These are phyloP conservation scores for Ostrea denselamellosa DNA, from an alignment of 1,140 invertebrate genomes.

Conservation along the genomic window DNA sequence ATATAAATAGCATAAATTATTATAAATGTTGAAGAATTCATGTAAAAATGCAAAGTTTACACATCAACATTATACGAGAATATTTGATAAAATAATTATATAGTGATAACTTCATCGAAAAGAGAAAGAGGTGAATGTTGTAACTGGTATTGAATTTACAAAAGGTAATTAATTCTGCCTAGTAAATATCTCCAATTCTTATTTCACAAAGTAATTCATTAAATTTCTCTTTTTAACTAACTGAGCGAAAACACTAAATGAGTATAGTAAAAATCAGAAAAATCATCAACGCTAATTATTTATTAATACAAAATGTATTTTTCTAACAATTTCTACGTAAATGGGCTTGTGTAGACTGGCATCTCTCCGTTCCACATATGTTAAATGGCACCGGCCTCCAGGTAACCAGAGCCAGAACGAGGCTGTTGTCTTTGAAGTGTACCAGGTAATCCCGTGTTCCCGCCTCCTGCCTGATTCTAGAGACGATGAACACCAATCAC, in stretches of 20 bases:
- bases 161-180: too few species aligned
- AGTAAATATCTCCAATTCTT: background rate
- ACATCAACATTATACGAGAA: too few species aligned
- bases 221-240: background rate
- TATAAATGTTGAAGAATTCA: too few species aligned
- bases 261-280: background rate
- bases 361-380: background rate
- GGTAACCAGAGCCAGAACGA: constrained; percentile 32
- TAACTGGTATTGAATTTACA: too few species aligned
- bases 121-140: too few species aligned
- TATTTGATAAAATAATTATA: too few species aligned
- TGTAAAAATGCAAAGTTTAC: too few species aligned
- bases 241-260: constrained; percentile 1
- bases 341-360: background rate
- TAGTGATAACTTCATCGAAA: too few species aligned
- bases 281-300: constrained; percentile 21
- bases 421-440: constrained; percentile 41
- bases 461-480: constrained; percentile 27
- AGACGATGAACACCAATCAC: constrained; percentile 29
- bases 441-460: background rate
- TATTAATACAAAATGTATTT: constrained; percentile 24
- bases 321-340: background rate
- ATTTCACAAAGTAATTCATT: background rate
- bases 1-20: too few species aligned
- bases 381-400: background rate